A percentile compares a stretch with the other conserved stretches of the same genome.
Evolutionary conservation across 2,113 vertebrate species (phyloP).

Genomic region (Leptodactylus fuscus): DNA sequence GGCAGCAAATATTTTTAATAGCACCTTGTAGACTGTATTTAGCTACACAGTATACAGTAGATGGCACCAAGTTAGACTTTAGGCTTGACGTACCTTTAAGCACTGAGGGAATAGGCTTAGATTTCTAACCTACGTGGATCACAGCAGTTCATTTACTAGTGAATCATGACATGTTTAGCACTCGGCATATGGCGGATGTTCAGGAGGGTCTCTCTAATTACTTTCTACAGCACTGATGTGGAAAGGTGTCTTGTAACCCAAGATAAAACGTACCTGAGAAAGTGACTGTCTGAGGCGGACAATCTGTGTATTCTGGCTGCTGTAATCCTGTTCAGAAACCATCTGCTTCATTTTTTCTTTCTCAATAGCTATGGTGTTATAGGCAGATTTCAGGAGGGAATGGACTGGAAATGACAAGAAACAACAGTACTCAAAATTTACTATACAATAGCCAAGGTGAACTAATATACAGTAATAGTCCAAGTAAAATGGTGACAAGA

Average conservation of each 20-base stretch:
- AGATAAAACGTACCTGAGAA: conserved; percentile 84
- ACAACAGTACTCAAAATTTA: background rate
- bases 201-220: conserved; percentile 6
- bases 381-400: conserved; percentile 96
- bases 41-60: too few relatives aligned
- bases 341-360: conserved; percentile 98
- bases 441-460: background rate
- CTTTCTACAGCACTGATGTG: background rate
- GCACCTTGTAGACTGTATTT: too few relatives aligned
- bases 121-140: background rate
- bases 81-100: background rate
- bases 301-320: conserved; percentile 86
- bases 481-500: background rate
- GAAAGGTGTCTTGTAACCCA: conserved; percentile 48
- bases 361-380: conserved; percentile 98
- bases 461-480: background rate
- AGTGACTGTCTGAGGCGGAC: conserved; percentile 91
- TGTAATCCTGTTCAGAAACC: conserved; percentile 90
- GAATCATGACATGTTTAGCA: background rate
- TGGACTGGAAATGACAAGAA: conserved; percentile 79
- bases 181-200: conserved; percentile 4
- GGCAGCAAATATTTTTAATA: too few relatives aligned
- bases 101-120: background rate
- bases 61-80: too few relatives aligned
- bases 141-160: background rate